Conservation (phyloP, 2,888 invertebrate species). For the Tricholauxania praeusta region DNA sequence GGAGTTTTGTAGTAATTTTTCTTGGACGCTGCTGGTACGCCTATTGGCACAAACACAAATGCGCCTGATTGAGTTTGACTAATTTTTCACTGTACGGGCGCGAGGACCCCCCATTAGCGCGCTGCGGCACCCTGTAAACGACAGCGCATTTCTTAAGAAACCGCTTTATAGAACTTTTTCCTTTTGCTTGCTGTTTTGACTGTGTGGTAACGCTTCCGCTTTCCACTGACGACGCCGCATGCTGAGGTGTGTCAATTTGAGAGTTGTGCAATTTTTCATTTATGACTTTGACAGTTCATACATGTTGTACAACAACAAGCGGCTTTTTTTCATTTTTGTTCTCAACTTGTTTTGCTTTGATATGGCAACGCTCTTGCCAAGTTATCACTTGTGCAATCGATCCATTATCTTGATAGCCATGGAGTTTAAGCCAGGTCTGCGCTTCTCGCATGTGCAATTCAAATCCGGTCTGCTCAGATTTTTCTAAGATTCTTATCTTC, state of each 20-base stretch:
- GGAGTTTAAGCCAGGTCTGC: background rate
- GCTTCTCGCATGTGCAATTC: background rate
- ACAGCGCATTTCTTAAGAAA: constrained; percentile 54
- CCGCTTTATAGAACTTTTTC: constrained; percentile 11
- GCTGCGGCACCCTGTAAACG: constrained; percentile 48
- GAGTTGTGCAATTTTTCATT: constrained; percentile 39
- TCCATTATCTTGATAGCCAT: constrained; percentile 20
- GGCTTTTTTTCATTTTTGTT: background rate
- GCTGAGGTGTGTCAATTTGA: constrained; percentile 17
- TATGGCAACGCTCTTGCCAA: constrained; percentile 11
- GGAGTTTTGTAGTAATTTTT: constrained; percentile 63
- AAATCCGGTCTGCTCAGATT: background rate
- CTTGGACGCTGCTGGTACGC: constrained; percentile 42
- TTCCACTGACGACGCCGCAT: background rate
- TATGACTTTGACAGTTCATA: constrained; percentile 36
- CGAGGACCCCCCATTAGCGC: constrained; percentile 13
- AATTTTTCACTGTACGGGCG: background rate
- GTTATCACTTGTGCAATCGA: constrained; percentile 26
- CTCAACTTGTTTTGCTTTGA: background rate
- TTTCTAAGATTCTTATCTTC: constrained; percentile 27
- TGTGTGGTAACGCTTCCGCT: constrained; percentile 18
- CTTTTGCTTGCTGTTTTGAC: background rate
- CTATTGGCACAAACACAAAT: background rate
- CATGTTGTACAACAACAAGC: constrained; percentile 28
- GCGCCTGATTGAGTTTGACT: background rate